Percentiles rank a stretch among this genome's conserved stretches.
phyloP scores from a whole-genome alignment of 2,888 invertebrate genomes.

The Escarpia spicata region DNA sequence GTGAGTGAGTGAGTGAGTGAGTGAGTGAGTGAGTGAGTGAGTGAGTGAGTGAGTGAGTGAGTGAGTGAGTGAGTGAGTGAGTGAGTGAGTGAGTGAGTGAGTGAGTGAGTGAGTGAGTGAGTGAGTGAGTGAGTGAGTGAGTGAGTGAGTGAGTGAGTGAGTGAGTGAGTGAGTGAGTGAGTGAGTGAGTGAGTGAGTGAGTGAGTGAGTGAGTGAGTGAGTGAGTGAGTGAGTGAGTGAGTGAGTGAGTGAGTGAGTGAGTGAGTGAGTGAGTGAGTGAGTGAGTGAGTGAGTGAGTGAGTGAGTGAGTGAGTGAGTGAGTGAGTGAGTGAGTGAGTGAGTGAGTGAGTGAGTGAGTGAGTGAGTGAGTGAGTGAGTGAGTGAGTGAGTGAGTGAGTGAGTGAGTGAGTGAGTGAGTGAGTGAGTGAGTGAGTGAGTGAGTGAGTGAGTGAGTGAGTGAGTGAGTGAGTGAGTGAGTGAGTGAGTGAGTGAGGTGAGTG shows the following conservation, averaged over 20 bases:
- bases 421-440: slow-evolving; percentile 29
- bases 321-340: slow-evolving; percentile 29
- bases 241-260: slow-evolving; percentile 27
- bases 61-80: too few species aligned
- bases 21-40: too few species aligned
- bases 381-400: slow-evolving; percentile 25
- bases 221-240: slow-evolving; percentile 29
- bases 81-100: too few species aligned
- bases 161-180: not conserved
- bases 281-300: slow-evolving; percentile 29
- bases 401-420: slow-evolving; percentile 31
- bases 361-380: slow-evolving; percentile 27
- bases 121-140: too few species aligned
- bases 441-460: slow-evolving; percentile 20
- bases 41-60: too few species aligned
- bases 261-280: slow-evolving; percentile 28
- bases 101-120: too few species aligned
- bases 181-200: slow-evolving; percentile 26
- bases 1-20: too few species aligned
- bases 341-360: slow-evolving; percentile 28
- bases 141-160: too few species aligned
- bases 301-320: slow-evolving; percentile 28
- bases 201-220: slow-evolving; percentile 26
- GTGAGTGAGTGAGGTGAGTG: not conserved
- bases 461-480: not conserved